Evolutionary conservation across 2,888 invertebrate species (phyloP), one percentile per base, ranked within the genome.

Genomic region (Erynnis tages): DNA sequence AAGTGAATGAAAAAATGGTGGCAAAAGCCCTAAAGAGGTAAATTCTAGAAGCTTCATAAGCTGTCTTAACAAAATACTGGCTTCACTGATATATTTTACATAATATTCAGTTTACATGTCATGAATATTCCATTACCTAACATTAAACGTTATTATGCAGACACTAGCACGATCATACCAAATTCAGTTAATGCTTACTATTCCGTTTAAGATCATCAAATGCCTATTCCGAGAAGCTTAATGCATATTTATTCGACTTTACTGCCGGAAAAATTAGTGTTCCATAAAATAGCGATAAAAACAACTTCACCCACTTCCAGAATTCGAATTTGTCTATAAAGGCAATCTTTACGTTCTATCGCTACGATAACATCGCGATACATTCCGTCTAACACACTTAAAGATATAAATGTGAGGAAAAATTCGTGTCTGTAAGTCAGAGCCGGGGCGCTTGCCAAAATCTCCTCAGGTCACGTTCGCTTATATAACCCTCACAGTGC

Each of bases 391-490:
- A 53, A 45, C 52, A 53, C 52, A 53, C 45, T 53, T 53, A 45
- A 38, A 17, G 37, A 52, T 52, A 53, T 53, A 53, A 38, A 53
- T 45, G 52, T 38, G 37, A 53, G 32, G 45, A 38, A 53, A 53
- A 53, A 53, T 53, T 53, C 37, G 44, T 52, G 44, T 52, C 53
- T 45, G 44, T 30, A 53, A 53, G 53, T 53, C 34, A 64, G 63
- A 63, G 58, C 54, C 56, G 62, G 71, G 30, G 73, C 63, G 71
- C 60, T 67, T 79, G 82, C 80, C 83, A 83, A 82, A 75, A 71
- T 60, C 61, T 54, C 59, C 60, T 54, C 60, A 54, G 69, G 73
- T 76, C 79, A 82, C 81, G 80, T 76, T 68, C 75, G 66, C 64
- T 79, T 75, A 76, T 74, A 66, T 78, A 81, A 79, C 75, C 71